Percentiles rank a stretch among this genome's conserved stretches.
Conservation (phyloP, 2,888 invertebrate species). For the Eupithecia tripunctaria region DNA sequence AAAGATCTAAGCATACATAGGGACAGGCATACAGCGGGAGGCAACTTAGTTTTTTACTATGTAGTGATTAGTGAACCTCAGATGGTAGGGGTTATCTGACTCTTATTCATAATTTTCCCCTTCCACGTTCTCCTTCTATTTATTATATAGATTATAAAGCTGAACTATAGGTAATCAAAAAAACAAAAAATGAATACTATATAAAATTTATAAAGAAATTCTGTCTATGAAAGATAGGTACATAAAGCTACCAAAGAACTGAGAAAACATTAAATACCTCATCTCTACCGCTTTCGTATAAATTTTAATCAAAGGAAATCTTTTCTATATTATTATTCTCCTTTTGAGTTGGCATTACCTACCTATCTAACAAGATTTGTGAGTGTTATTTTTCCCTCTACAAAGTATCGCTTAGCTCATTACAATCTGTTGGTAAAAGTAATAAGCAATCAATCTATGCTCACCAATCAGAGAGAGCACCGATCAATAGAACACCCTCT, state of each 20-base stretch:
- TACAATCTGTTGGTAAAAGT: conserved; percentile 31
- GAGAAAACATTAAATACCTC: not conserved
- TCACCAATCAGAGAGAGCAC: conserved; percentile 61
- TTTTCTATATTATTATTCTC: not conserved
- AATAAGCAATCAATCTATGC: conserved; percentile 47
- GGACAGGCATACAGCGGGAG: no score
- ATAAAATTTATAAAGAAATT: not conserved
- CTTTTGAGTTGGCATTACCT: not conserved
- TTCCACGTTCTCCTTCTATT: no score
- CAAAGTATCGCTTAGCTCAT: conserved; percentile 17
- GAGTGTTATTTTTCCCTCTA: not conserved
- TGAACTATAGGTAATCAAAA: no score
- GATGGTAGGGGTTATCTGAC: no score
- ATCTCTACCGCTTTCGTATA: not conserved
- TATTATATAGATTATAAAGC: no score
- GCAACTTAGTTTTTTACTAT: no score
- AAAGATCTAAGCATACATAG: no score
- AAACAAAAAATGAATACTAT: not conserved
- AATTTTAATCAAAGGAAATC: not conserved
- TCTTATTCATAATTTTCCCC: no score
- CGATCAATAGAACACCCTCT: conserved; percentile 75
- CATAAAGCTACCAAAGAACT: no score
- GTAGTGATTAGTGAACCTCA: no score
- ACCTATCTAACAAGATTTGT: not conserved
- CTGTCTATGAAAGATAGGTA: not conserved